phyloP scores from a whole-genome alignment of 2,113 vertebrate genomes.

The Notarius lentiginosus region DNA sequence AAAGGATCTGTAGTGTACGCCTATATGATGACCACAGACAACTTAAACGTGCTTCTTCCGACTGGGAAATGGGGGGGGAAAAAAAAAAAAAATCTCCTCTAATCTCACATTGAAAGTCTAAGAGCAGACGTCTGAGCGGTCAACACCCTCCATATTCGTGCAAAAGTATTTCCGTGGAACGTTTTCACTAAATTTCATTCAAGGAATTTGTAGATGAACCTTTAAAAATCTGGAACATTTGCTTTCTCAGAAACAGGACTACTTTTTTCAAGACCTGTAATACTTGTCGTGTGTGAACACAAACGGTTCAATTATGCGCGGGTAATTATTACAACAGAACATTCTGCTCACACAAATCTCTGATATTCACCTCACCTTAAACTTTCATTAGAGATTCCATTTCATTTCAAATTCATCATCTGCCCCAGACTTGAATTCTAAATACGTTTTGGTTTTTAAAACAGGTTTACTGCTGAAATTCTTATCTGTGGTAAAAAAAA shows the following conservation, averaged over 20 bases:
- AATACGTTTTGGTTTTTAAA: neutral
- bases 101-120: neutral
- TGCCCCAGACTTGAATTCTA: neutral
- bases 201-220: neutral
- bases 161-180: neutral
- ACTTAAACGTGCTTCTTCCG: neutral
- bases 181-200: neutral
- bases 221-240: neutral
- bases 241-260: neutral
- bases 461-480: neutral
- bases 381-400: neutral
- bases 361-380: neutral
- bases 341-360: neutral
- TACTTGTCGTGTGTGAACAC: neutral
- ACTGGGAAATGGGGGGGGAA: neutral
- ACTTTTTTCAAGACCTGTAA: no score
- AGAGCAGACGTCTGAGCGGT: neutral
- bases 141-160: neutral
- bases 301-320: neutral
- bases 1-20: neutral
- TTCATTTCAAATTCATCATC: neutral
- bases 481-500: neutral
- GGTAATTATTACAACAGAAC: neutral
- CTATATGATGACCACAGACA: neutral
- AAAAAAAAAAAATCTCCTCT: no score